Conservation (phyloP, 2,888 invertebrate genomes). For the Eumacrocentrus americanus region DNA sequence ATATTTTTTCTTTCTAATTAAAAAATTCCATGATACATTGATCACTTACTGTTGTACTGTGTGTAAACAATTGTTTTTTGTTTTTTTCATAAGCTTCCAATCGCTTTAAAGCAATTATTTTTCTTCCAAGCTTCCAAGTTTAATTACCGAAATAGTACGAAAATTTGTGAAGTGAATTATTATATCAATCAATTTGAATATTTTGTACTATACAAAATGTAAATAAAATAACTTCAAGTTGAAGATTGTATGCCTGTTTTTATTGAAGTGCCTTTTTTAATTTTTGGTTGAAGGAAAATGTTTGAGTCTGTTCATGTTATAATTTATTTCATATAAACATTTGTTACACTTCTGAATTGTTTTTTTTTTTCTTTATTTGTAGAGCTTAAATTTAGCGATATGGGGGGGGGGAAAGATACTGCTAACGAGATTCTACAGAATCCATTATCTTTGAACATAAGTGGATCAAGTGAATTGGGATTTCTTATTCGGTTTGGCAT, state of each 20-base stretch:
- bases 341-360: constrained; percentile 54
- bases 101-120: neutral
- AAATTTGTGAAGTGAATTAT: no score
- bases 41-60: neutral
- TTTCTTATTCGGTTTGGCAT: constrained; percentile 51
- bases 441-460: constrained; percentile 50
- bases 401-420: constrained; percentile 45
- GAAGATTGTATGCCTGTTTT: neutral
- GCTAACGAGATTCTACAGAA: constrained; percentile 50
- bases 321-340: constrained; percentile 60
- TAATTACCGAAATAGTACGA: no score
- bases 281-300: neutral
- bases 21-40: no score
- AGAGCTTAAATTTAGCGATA: constrained; percentile 53
- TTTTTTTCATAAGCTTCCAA: constrained; percentile 1
- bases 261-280: constrained; percentile 5
- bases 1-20: no score
- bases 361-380: constrained; percentile 38
- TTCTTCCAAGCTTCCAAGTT: no score
- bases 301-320: constrained; percentile 48
- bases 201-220: constrained; percentile 26
- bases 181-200: neutral
- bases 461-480: constrained; percentile 41
- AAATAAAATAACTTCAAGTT: constrained; percentile 33
- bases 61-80: neutral